Conservation (phyloP, 2,888 invertebrate genomes). For the Alloscopus bannaensis region DNA sequence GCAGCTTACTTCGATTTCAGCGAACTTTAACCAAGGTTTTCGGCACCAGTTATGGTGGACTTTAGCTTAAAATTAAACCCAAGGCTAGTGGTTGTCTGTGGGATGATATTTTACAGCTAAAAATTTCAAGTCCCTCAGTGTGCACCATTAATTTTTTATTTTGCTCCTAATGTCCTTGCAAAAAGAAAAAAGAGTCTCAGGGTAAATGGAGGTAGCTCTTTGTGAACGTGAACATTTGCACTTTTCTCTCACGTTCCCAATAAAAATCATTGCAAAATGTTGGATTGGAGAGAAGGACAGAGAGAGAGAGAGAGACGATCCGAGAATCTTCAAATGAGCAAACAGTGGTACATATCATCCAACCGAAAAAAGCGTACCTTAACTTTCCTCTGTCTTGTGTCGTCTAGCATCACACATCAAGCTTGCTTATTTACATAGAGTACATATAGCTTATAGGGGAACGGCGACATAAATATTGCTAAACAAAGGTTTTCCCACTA, state of each 20-base stretch:
- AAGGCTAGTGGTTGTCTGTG: no score
- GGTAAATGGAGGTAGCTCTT: background rate
- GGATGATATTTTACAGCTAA: background rate
- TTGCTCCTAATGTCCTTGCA: constrained; percentile 46
- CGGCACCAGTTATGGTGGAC: no score
- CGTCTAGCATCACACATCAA: no score
- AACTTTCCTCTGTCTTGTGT: no score
- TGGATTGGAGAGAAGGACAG: background rate
- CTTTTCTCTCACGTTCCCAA: constrained; percentile 15
- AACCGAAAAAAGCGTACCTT: no score
- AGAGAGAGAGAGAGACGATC: no score
- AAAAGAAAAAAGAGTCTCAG: constrained; percentile 5
- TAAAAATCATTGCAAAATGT: background rate
- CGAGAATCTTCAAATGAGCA: no score
- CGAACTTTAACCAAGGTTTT: no score
- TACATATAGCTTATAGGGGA: background rate
- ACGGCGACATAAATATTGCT: background rate
- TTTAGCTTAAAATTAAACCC: constrained; percentile 36
- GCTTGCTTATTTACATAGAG: no score
- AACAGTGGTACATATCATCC: no score
- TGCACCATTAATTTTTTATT: constrained; percentile 34
- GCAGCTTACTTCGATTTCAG: no score
- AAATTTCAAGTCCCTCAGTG: constrained; percentile 15
- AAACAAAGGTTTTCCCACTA: constrained; percentile 22
- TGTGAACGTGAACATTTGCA: constrained; percentile 18